Base-by-base conservation (phyloP, 2,113 vertebrate species). In the Bucco capensis region DNA sequence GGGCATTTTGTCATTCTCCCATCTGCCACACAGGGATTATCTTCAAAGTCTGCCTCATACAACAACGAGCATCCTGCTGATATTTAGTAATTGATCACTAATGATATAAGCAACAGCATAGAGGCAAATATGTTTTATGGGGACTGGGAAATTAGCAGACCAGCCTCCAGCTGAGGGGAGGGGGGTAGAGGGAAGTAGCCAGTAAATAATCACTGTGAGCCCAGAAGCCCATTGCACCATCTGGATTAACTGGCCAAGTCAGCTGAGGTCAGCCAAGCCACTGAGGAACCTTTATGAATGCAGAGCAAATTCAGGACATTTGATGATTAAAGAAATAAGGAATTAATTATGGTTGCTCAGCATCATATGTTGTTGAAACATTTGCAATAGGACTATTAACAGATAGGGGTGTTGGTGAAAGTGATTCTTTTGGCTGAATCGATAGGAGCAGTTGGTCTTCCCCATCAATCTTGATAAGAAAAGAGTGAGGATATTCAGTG, bases 51-150 rank as follows among this genome's bases (percentile, higher is more conserved):
- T 70, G 69, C n/a, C 37, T 83, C 67, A 56, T 73, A 23, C 67
- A 89, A 54, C 74, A 92, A 58, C 58, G 86, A 85, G 50, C 61
- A 58, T 30, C 25, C 58, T 50, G 15, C 54, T 93, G 86, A 62
- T 88, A 72, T 54, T 93, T 88, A 92, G 66, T 84, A 94, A 90
- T 90, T 79, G 61, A 77, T 86, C 69, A 57, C 66, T 93, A 92
- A 84, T 64, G 62, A 82, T 23, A 49, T 22, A 82, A 93, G 67
- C 54, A 81, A 23, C 10, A 13, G 53, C 4, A 1, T 84, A 31
- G 74, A 88, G 46, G 74, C 66, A 90, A 86, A 79, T 89, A 49
- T 47, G 46, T 72, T 93, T 92, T 89, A 49, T 70, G 83, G 65
- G 77, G 70, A 46, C 69, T 95, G 37, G 25, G 40, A 95, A 92